Conservation (phyloP, 2,113 vertebrate genomes). For the Apodemus sylvaticus region DNA sequence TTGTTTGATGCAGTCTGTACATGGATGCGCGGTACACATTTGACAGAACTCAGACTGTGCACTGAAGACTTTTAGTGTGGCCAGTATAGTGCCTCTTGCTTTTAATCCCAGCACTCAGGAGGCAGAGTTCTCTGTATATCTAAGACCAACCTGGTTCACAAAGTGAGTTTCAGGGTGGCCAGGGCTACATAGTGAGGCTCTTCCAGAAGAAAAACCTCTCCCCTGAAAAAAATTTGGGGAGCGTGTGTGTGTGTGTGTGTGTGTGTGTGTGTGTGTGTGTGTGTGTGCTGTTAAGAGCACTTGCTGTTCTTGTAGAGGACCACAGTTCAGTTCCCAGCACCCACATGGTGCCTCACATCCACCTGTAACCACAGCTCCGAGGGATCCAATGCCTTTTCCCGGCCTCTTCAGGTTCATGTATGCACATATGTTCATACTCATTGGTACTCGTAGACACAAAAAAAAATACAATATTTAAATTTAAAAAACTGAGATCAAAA, state of each 20-base stretch:
- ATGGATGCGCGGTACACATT: background rate
- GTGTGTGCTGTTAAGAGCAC: background rate
- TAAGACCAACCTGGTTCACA: background rate
- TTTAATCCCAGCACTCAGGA: background rate
- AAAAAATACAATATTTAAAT: background rate
- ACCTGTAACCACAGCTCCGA: background rate
- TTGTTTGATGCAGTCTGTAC: background rate
- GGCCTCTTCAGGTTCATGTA: background rate
- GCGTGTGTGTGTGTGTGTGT: too few species aligned
- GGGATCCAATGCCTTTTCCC: background rate
- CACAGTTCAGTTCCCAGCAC: background rate
- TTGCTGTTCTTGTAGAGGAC: background rate
- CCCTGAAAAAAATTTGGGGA: background rate
- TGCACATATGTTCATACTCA: background rate
- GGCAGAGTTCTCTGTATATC: background rate
- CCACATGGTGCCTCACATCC: background rate
- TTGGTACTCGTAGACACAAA: background rate
- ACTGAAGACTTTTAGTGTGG: background rate
- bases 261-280: background rate
- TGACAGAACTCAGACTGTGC: background rate
- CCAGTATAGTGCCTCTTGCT: background rate
- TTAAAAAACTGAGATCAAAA: background rate
- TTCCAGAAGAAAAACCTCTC: background rate
- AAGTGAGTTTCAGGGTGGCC: background rate
- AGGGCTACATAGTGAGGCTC: background rate